phyloP scores from a whole-genome alignment of 1,140 invertebrate species.

The Scaptodrosophila lebanonensis region DNA sequence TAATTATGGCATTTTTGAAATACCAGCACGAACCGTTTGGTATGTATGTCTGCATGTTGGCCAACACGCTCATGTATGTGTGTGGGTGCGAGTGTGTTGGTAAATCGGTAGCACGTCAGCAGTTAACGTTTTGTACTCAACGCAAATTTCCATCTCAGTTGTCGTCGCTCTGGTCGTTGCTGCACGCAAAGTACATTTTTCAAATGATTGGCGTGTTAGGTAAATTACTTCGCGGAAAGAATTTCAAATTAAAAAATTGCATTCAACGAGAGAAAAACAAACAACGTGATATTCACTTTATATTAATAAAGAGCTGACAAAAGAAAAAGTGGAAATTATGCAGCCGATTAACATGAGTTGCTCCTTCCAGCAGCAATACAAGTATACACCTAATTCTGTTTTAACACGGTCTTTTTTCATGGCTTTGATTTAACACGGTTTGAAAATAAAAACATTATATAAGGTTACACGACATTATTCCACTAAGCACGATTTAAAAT shows the following conservation, averaged over 20 bases:
- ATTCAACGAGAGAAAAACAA: no score
- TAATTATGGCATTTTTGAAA: constrained; percentile 68
- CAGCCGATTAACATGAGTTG: no score
- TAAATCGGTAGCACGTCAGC: constrained; percentile 11
- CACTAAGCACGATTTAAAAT: no score
- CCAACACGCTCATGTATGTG: background rate
- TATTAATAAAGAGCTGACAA: no score
- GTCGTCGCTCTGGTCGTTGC: background rate
- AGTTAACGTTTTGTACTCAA: constrained; percentile 38
- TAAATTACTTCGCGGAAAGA: constrained; percentile 60
- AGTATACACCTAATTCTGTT: no score
- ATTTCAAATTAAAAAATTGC: constrained; percentile 60
- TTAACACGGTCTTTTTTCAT: no score
- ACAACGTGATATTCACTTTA: no score
- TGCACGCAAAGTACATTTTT: constrained; percentile 51
- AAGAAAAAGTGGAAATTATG: no score
- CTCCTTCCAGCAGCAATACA: no score
- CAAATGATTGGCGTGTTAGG: constrained; percentile 63
- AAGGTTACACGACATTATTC: no score
- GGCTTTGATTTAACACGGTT: no score
- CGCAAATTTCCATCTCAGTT: constrained; percentile 12
- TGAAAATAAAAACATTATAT: no score
- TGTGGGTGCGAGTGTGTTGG: constrained; percentile 12
- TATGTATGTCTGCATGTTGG: background rate
- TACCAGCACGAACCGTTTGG: constrained; percentile 4